Conservation (phyloP, 2,113 vertebrate genomes). For the Azemiops feae region DNA sequence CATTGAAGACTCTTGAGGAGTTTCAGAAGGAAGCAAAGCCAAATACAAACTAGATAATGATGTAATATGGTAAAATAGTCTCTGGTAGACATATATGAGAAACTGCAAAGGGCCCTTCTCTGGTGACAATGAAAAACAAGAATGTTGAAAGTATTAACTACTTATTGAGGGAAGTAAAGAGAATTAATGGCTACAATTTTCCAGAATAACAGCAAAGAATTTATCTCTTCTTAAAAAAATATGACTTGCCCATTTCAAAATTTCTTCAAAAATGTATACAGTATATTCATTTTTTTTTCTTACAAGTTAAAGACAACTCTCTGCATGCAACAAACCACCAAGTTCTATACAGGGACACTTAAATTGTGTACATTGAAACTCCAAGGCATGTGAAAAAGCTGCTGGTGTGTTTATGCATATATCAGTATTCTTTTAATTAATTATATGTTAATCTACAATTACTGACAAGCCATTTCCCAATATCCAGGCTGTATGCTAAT, state of each 20-base stretch:
- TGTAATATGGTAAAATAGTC: background rate
- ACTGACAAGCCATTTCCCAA: background rate
- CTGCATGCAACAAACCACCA: too few species aligned
- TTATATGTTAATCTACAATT: background rate
- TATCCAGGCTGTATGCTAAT: background rate
- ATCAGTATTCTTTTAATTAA: background rate
- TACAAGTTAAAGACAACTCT: background rate
- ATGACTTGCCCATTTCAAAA: too few species aligned
- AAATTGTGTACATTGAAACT: background rate
- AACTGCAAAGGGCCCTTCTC: background rate
- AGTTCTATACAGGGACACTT: background rate
- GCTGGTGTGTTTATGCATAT: background rate
- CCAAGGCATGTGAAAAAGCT: background rate
- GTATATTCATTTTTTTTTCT: background rate
- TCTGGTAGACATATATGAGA: background rate
- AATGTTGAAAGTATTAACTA: too few species aligned
- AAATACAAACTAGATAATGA: too few species aligned
- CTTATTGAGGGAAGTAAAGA: too few species aligned
- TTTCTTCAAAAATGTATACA: background rate
- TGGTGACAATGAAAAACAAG: background rate
- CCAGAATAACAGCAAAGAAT: background rate
- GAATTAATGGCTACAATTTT: too few species aligned
- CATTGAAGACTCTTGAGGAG: background rate
- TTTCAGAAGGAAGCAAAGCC: background rate
- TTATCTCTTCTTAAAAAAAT: background rate